Base-by-base conservation (phyloP, 2,113 vertebrate species). In the Tyrannus savana region DNA sequence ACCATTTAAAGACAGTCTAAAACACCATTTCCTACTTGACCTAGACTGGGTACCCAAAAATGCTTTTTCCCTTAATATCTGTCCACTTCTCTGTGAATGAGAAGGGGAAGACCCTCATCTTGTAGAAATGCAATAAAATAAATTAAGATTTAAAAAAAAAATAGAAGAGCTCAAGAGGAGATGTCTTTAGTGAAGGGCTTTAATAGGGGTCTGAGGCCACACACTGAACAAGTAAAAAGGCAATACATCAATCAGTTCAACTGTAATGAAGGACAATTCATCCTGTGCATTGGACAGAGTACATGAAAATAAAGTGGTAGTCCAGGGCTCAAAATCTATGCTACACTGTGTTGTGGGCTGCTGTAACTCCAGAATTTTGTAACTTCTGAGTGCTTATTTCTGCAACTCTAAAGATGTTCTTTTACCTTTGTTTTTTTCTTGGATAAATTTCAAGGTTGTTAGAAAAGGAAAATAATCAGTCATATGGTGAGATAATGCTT, bases 51-150 rank as follows among this genome's bases (percentile, higher is more conserved):
- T 84, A 81, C 35, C 94, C 80, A 86, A 86, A 96, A 90, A 86
- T 84, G 39, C 68, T 67, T 93, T 83, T 84, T 92, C 55, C 23
- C 21, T 77, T 92, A 68, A 67, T 96, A 92, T 56, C 76, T 94
- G 76, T 81, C 76, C 41, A 66, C 63, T 92, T 93, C 50, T 89
- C n/a, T 55, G 59, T 89, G 92, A 93, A 93, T 84, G 83, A 93
- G 87, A 93, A 95, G 75, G 50, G 79, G 79, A 93, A 93, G 88
- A 92, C 76, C 41, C 33, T 93, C 53, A 74, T 93, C 85, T 88
- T 90, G 55, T 74, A 93, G 92, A 96, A 95, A 95, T 86, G 95
- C 64, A 95, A 77, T 89, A 92, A 96, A 97, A 96, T 92, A 92
- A 93, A 95, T 90, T 88, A 95, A 81, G 72, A 89, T 92, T 67